Conservation (phyloP, 2,797 vertebrate species). For the Austrolebias charrua region DNA sequence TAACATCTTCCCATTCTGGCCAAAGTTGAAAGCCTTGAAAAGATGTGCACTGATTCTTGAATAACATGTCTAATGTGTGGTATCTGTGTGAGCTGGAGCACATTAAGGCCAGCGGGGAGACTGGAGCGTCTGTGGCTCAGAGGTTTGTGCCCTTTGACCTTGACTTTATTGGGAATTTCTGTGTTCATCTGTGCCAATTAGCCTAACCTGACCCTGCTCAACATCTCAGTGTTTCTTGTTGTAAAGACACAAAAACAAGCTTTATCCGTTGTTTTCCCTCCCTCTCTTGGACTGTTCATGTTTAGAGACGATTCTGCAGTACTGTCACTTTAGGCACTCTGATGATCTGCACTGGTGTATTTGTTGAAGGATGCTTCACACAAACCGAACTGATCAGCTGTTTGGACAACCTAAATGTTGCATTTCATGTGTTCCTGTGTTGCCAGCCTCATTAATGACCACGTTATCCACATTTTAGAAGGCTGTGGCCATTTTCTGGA, state of each 20-base stretch:
- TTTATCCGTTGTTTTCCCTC: constrained; percentile 25
- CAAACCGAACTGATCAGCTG: constrained; percentile 28
- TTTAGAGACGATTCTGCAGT: constrained; percentile 35
- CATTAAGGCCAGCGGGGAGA: constrained; percentile 31
- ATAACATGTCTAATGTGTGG: constrained; percentile 35
- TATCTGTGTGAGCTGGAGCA: constrained; percentile 45
- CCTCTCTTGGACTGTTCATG: constrained; percentile 21
- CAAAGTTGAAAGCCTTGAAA: constrained; percentile 55
- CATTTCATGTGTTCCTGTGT: constrained; percentile 1
- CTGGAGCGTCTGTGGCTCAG: constrained; percentile 22
- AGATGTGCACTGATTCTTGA: constrained; percentile 53
- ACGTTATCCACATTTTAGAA: not conserved
- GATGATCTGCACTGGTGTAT: constrained; percentile 46
- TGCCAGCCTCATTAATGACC: constrained; percentile 1
- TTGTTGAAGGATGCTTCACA: constrained; percentile 33
- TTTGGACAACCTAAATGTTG: constrained; percentile 15
- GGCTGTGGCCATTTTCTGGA: constrained; percentile 9
- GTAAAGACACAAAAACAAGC: constrained; percentile 26
- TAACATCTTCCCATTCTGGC: constrained; percentile 49
- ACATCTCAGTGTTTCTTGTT: constrained; percentile 32
- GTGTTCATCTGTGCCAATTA: constrained; percentile 57
- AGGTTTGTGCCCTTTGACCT: constrained; percentile 25
- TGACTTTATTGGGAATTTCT: constrained; percentile 13
- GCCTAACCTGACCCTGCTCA: constrained; percentile 37
- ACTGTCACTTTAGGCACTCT: constrained; percentile 37